phyloP scores from a whole-genome alignment of 2,113 vertebrate genomes.

The Sorex araneus region DNA sequence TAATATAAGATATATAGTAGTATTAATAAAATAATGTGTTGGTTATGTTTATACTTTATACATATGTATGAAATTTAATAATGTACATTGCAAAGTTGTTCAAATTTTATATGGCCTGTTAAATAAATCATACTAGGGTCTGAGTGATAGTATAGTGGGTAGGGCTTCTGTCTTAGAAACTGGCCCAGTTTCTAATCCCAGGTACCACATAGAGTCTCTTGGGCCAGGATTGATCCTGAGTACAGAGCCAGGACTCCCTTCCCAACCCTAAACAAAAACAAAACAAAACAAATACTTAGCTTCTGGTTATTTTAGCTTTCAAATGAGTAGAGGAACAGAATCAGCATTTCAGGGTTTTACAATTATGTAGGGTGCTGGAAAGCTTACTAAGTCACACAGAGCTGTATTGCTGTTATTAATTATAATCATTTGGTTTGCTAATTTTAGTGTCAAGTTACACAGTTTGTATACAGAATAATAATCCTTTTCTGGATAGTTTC shows the following conservation, averaged over 20 bases:
- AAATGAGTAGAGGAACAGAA: neutral
- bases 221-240: neutral
- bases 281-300: neutral
- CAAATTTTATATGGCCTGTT: neutral
- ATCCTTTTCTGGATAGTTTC: neutral
- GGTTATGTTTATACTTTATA: neutral
- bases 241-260: too few species aligned
- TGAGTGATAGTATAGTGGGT: too few species aligned
- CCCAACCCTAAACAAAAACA: too few species aligned
- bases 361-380: neutral
- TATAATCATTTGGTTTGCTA: slow-evolving; percentile 6
- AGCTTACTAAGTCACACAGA: neutral
- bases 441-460: slow-evolving; percentile 43
- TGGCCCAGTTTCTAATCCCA: too few species aligned
- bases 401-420: neutral
- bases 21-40: neutral
- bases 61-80: neutral
- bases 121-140: neutral
- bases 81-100: too few species aligned
- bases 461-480: neutral
- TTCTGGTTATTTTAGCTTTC: neutral
- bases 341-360: slow-evolving; percentile 26
- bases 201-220: too few species aligned
- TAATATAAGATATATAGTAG: neutral
- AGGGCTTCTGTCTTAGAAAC: too few species aligned